phyloP scores from a whole-genome alignment of 2,113 vertebrate genomes.

The Guaruba guarouba region DNA sequence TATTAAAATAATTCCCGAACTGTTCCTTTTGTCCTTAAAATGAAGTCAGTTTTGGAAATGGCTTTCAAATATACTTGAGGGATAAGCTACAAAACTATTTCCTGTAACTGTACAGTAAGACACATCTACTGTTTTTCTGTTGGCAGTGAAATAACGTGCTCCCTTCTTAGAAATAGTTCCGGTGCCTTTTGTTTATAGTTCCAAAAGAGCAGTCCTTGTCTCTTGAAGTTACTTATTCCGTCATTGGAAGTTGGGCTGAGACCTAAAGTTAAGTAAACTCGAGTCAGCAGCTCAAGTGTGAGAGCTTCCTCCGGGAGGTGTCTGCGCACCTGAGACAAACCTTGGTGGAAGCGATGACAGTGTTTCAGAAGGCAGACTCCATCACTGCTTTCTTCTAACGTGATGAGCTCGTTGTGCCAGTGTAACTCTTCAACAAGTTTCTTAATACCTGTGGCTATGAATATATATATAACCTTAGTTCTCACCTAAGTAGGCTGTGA shows the following conservation, averaged over 20 bases:
- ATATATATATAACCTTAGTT: background rate
- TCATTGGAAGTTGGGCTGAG: background rate
- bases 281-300: background rate
- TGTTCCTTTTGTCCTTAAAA: background rate
- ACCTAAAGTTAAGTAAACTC: background rate
- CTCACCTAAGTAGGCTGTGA: background rate
- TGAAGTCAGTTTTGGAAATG: background rate
- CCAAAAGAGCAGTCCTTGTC: background rate
- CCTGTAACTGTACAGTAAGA: background rate
- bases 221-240: background rate
- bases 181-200: background rate
- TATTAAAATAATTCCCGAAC: background rate
- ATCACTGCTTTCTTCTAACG: background rate
- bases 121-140: background rate
- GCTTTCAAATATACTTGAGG: background rate
- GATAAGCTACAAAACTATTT: background rate
- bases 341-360: background rate
- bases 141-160: background rate
- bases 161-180: background rate
- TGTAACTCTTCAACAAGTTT: background rate
- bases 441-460: background rate
- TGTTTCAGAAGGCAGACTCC: background rate
- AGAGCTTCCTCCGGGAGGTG: background rate
- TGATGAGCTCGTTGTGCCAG: rapidly evolving
- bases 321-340: background rate